Conservation (phyloP, 2,888 invertebrate genomes). For the Argyresthia albistria region DNA sequence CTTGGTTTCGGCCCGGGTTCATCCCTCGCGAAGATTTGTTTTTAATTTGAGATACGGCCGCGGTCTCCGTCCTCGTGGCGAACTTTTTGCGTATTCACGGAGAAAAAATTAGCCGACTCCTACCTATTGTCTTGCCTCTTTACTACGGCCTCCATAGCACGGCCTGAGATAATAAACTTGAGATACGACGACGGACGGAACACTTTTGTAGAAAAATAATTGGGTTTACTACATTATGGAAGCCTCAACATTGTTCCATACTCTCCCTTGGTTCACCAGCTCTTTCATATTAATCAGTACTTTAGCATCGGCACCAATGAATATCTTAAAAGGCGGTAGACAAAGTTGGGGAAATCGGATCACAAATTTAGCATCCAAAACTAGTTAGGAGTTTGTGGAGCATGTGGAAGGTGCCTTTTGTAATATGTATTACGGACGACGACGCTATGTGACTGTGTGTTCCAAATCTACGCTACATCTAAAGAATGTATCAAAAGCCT, state of each 20-base stretch:
- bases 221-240: too few relatives aligned
- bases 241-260: too few relatives aligned
- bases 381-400: not conserved
- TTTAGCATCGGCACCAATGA: not conserved
- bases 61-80: slow-evolving; percentile 49
- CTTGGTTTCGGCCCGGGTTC: slow-evolving; percentile 20
- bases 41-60: slow-evolving; percentile 69
- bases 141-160: not conserved
- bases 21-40: slow-evolving; percentile 61
- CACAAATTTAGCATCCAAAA: not conserved
- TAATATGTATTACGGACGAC: not conserved
- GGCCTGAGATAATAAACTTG: not conserved
- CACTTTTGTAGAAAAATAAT: too few relatives aligned
- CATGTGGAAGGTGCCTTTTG: not conserved
- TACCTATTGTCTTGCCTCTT: slow-evolving; percentile 23
- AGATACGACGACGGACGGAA: not conserved
- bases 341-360: not conserved
- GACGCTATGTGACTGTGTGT: too few relatives aligned
- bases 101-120: slow-evolving; percentile 29
- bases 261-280: too few relatives aligned
- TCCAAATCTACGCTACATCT: too few relatives aligned
- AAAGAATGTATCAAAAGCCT: too few relatives aligned
- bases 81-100: slow-evolving; percentile 42
- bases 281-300: too few relatives aligned
- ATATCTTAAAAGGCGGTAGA: not conserved